A percentile compares a stretch with the other conserved stretches of the same genome.
Evolutionary conservation across 2,888 invertebrate species (phyloP).

Genomic region (Eilema sororculum): DNA sequence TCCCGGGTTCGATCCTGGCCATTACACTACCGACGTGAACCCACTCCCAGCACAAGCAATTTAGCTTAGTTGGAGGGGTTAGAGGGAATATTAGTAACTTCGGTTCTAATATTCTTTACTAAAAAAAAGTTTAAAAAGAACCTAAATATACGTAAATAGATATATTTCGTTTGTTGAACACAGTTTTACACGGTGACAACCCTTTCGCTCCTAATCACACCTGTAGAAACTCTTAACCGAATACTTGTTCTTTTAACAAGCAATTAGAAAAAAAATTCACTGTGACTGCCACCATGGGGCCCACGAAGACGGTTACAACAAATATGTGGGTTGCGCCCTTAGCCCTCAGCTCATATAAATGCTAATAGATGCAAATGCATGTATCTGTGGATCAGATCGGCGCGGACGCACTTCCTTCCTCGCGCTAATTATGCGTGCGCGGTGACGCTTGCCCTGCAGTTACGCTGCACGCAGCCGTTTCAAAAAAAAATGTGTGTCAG

Average conservation of each 20-base stretch:
- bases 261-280: neutral
- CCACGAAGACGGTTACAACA: conserved; percentile 47
- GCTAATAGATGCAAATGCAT: conserved; percentile 65
- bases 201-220: no score
- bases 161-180: no score
- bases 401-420: conserved; percentile 70
- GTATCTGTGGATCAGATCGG: conserved; percentile 71
- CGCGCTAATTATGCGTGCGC: conserved; percentile 63
- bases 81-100: no score
- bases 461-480: conserved; percentile 32
- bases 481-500: conserved; percentile 17
- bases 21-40: no score
- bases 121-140: no score
- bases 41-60: no score
- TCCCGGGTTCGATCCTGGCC: no score
- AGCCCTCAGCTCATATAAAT: conserved; percentile 61
- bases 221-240: no score
- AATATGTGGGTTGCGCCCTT: conserved; percentile 47
- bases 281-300: neutral
- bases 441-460: conserved; percentile 53
- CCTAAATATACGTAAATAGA: no score
- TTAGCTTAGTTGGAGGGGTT: no score
- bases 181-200: no score
- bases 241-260: neutral
- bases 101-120: no score